Evolutionary conservation across 2,888 invertebrate genomes (phyloP).

Genomic region (Drosophila imparisetae): DNA sequence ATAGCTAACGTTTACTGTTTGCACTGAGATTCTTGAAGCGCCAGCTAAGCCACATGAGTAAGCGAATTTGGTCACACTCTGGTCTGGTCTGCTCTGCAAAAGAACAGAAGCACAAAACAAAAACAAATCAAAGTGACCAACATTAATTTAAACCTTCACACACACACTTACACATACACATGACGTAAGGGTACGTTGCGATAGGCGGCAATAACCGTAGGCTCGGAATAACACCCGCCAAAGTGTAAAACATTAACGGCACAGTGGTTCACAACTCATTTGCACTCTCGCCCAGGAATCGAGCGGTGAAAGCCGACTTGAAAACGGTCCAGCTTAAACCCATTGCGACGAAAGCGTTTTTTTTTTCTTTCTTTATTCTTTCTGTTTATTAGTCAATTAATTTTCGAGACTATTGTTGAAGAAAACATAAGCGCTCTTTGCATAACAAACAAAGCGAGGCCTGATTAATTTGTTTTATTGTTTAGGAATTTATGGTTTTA

Average conservation of each 20-base stretch:
- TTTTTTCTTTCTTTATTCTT: not conserved
- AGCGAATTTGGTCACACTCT: constrained; percentile 15
- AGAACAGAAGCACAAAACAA: constrained; percentile 1
- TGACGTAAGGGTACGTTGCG: constrained; percentile 53
- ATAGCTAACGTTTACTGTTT: not conserved
- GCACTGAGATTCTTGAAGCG: constrained; percentile 16
- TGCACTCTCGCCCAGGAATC: not conserved
- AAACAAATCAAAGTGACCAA: constrained; percentile 50
- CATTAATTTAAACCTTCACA: constrained; percentile 40
- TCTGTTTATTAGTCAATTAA: constrained; percentile 5
- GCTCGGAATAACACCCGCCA: constrained; percentile 75
- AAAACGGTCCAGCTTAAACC: constrained; percentile 12
- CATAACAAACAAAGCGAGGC: constrained; percentile 23
- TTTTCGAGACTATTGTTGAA: constrained; percentile 15
- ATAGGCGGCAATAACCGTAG: constrained; percentile 62
- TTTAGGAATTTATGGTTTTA: not conserved
- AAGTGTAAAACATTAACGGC: constrained; percentile 72
- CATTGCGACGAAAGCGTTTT: constrained; percentile 32
- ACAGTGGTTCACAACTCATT: constrained; percentile 58
- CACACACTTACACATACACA: constrained; percentile 21
- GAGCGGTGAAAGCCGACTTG: constrained; percentile 25
- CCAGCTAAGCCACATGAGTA: constrained; percentile 19
- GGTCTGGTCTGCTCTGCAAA: constrained; percentile 7
- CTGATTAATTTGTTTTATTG: constrained; percentile 1
- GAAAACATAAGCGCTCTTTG: not conserved